A percentile compares a stretch with the other conserved stretches of the same genome.
These are phyloP conservation scores for Phenacoccus solenopsis DNA, from an alignment of 1,140 invertebrate genomes.

Conservation along the genomic window DNA sequence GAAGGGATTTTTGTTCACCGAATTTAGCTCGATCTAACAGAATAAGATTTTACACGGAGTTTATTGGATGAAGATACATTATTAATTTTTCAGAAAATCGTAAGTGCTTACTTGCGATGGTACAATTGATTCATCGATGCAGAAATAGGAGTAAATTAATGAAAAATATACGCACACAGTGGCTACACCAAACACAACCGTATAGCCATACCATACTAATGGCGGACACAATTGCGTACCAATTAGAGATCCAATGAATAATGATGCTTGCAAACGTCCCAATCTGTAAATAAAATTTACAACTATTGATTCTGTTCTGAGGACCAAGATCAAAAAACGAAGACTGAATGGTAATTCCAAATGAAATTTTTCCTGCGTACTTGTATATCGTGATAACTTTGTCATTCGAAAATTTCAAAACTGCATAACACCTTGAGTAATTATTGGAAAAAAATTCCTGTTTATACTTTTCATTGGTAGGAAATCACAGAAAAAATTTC, in stretches of 20 bases:
- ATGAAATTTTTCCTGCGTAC: too few species aligned
- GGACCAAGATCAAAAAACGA: too few species aligned
- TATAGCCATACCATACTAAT: slow-evolving; percentile 34
- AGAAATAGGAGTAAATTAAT: slow-evolving; percentile 31
- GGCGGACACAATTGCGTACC: slow-evolving; percentile 40
- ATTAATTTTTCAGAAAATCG: too few species aligned
- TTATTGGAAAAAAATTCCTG: too few species aligned
- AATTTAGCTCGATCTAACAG: slow-evolving; percentile 28
- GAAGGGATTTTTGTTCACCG: slow-evolving; percentile 37
- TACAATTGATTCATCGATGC: slow-evolving; percentile 22
- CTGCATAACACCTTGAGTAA: too few species aligned
- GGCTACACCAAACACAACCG: slow-evolving; percentile 32
- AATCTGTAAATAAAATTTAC: slow-evolving; percentile 35
- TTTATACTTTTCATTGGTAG: too few species aligned
- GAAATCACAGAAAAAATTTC: too few species aligned
- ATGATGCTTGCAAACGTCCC: slow-evolving; percentile 43
- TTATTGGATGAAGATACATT: too few species aligned
- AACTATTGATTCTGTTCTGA: neutral
- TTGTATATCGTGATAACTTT: too few species aligned
- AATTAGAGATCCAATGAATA: slow-evolving; percentile 42
- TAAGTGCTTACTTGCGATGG: slow-evolving; percentile 14
- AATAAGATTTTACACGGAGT: too few species aligned
- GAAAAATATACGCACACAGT: slow-evolving; percentile 29
- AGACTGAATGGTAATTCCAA: neutral
- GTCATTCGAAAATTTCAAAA: too few species aligned